Base-by-base conservation (phyloP, 2,797 vertebrate species). In the Limnodromus scolopaceus region DNA sequence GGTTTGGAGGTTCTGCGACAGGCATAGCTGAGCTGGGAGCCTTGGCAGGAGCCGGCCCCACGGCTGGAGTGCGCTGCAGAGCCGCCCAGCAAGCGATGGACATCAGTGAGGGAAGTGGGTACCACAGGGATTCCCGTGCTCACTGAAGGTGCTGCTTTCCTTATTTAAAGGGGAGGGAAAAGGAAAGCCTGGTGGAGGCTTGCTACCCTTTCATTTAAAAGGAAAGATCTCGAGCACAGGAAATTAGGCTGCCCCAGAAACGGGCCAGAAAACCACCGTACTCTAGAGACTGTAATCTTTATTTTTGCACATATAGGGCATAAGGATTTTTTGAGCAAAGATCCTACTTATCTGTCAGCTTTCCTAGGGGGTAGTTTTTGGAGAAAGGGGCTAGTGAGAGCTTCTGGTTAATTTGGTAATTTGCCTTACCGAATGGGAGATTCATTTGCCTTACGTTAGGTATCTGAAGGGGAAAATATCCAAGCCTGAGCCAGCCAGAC, bases 201-300 rank as follows among this genome's bases (percentile, higher is more conserved):
- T 82, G 43, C 27, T 87, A 87, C 32, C 10, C 38, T 72, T 71
- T 75, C 45, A 43, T 83, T 76, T 53, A 41, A 84, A 92, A 68
- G 28, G 45, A 95, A 87, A 76, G 75, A 28, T 87, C 78, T 57
- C 38, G 24, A 87, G 82, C 57, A 51, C 28, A 75, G 57, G 53
- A 94, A 94, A 97, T 75, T 93, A 94, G 84, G 89, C 68, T 93
- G 91, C 77, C 92, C 93, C 89, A 96, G 84, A 96, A 94, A 95
- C 12, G 1, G 84, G 65, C 75, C 89, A 94, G 75, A 92, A 94
- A 95, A 80, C 75, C 83, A 89, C 58, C 7, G 0, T 70, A 38
- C 90, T 90, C 94, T 43, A 79, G 95, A 79, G 94, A 82, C 32
- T 28, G 25, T 39, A 39, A 55, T 87, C 75, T 86, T 90, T 90